Base-by-base conservation (phyloP, 2,113 vertebrate genomes). In the Rhegmatorhina hoffmannsi region DNA sequence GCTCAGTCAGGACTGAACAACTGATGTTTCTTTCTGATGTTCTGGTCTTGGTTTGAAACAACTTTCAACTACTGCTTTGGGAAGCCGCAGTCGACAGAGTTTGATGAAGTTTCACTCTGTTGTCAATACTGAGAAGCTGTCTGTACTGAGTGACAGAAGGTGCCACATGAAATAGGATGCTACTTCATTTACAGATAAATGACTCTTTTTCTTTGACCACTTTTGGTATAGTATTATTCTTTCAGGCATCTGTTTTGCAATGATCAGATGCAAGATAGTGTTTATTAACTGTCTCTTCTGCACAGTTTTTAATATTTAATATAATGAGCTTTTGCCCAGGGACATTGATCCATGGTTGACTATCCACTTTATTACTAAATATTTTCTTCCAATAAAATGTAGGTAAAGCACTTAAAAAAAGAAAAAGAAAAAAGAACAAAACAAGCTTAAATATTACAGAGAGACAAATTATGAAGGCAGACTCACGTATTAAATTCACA, bases 331-430 rank as follows among this genome's bases (percentile, higher is more conserved):
- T 78, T 81, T 87, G 31, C 31, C 43, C 85, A 49, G 44, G 66
- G 81, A 84, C 70, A 93, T 68, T 91, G 78, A 96, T 93, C 87
- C 44, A 80, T 87, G 60, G 72, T 64, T 94, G 75, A 86, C 59
- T 94, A 55, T 13, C 4, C 13, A 58, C 23, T 94, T 92, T 58
- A 85, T 34, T 62, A 29, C 17, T 83, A 87, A 96, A 85, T 50
- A 52, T 38, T 92, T 81, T 69, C 55, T 84, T 83, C 46, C 19
- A 84, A 55, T 91, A 68, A 84, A 89, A 84, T 73, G 68, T 14
- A 83, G 14, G 26, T 17, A 59, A 82, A 75, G 5, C 2, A 2
- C 12, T 58, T 55, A 46, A 13, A 56, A 74, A 15, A 6, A 53
- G 19, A 15, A 6, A 62, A 16, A 4, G 3, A 38, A 15, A 10